phyloP scores from a whole-genome alignment of 2,113 vertebrate genomes.

The Aphelocoma coerulescens region DNA sequence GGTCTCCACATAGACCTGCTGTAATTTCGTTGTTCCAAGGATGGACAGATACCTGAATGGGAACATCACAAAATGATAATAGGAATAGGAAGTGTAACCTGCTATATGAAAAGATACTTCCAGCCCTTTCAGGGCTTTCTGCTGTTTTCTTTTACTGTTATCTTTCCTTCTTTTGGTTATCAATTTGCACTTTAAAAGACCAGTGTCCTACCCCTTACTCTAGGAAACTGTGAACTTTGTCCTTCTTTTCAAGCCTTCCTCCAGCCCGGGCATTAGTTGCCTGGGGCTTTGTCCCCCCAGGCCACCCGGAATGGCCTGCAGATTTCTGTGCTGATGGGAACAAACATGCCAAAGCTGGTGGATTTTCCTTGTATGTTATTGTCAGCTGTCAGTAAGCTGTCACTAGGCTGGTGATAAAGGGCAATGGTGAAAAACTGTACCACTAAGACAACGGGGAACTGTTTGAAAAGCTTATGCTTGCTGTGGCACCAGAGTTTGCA shows the following conservation, averaged over 20 bases:
- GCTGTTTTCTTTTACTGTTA: background rate
- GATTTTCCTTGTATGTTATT: background rate
- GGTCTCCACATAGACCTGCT: background rate
- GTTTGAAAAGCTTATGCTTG: background rate
- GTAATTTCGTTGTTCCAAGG: background rate
- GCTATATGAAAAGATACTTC: background rate
- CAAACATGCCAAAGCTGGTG: background rate
- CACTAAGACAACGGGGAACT: background rate
- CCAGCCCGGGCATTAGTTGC: background rate
- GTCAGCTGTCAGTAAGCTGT: background rate
- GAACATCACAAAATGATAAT: conserved; percentile 7
- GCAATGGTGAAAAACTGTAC: background rate
- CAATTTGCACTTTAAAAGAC: background rate
- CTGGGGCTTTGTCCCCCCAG: background rate
- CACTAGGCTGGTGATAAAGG: background rate
- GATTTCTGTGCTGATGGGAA: background rate
- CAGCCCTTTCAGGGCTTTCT: background rate
- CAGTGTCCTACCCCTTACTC: background rate
- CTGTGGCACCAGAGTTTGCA: background rate
- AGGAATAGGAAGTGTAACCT: background rate
- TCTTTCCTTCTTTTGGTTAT: background rate
- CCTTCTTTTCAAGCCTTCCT: background rate
- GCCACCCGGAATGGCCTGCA: background rate
- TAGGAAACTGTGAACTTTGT: background rate
- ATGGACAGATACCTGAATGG: background rate